Evolutionary conservation across 2,888 invertebrate species (phyloP), one percentile per base, ranked within the genome.

Genomic region (Tinea semifulvella): DNA sequence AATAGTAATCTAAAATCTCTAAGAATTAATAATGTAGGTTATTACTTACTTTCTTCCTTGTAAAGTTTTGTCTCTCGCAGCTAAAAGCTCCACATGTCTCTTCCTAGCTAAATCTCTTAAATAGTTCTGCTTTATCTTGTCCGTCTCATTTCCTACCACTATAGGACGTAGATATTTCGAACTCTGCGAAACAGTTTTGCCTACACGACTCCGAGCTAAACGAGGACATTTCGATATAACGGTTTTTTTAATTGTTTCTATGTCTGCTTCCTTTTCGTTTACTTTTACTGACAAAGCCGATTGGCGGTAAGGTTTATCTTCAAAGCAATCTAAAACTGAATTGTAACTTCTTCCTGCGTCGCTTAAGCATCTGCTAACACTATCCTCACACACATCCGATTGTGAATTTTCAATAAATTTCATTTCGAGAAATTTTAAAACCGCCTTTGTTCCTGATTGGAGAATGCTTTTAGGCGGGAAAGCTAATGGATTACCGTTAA

Each of bases 11-110:
- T n/a, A n/a, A n/a, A n/a, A n/a, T n/a, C n/a, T n/a, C n/a, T n/a
- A n/a, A n/a, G n/a, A n/a, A n/a, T n/a, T n/a, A n/a, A n/a, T n/a
- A n/a, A n/a, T n/a, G n/a, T n/a, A n/a, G n/a, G 8, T 22, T 7
- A 22, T 8, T 8, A 55, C 72, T 69, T 65, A 88, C 88, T 83
- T 85, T 60, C 82, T 80, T 47, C 80, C 84, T 56, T 88, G 88
- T 44, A 88, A 56, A 49, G 82, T 77, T 53, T 74, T 76, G 39
- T 86, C 83, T 54, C 84, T 83, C 42, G 70, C 74, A 3, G 56
- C 68, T 36, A 88, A 56, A 48, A 86, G 57, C 18, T 84, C 80
- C 58, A 76, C 84, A 13, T 85, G 73, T 57, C 84, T 85, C 48
- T 76, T 76, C 48, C 85, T 54, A 61, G 85, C 84, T 20, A 77